These are phyloP conservation scores for Myotis planiceps DNA, from an alignment of 2,797 vertebrate genomes.

Conservation along the genomic window DNA sequence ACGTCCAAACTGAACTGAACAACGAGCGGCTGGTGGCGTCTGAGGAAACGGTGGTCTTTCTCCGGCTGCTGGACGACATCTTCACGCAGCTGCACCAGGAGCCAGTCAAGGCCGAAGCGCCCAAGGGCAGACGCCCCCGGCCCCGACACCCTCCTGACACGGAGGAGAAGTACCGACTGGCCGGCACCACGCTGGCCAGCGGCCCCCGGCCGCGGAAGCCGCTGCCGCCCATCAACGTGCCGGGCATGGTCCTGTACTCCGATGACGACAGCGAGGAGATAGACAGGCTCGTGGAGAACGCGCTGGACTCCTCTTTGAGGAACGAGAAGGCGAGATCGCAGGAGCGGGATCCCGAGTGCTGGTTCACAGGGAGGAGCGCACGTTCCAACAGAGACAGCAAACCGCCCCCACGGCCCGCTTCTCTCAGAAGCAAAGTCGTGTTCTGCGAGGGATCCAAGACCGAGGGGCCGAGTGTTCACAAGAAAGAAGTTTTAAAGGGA, in stretches of 20 bases:
- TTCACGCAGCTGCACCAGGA: constrained; percentile 61
- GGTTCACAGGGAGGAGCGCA: background rate
- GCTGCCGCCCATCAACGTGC: constrained; percentile 77
- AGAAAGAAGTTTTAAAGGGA: constrained; percentile 31
- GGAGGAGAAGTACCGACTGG: constrained; percentile 61
- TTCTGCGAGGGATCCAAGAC: constrained; percentile 21
- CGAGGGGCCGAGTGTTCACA: background rate
- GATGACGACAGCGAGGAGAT: constrained; percentile 79
- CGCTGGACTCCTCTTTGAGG: constrained; percentile 63
- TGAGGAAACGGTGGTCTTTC: constrained; percentile 71
- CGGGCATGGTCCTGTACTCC: constrained; percentile 83
- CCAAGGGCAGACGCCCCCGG: background rate
- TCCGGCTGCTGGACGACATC: constrained; percentile 67
- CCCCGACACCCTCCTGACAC: background rate
- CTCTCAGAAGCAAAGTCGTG: background rate
- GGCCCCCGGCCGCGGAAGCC: background rate
- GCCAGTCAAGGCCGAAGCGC: background rate
- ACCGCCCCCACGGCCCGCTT: background rate
- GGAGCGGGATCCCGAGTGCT: background rate
- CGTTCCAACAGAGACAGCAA: constrained; percentile 22
- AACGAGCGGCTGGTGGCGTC: constrained; percentile 69
- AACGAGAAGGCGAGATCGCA: constrained; percentile 37
- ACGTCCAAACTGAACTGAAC: constrained; percentile 74
- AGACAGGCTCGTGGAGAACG: constrained; percentile 69
- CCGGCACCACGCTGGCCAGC: background rate